Evolutionary conservation across 2,113 vertebrate species (phyloP).

Genomic region (Herpailurus yagouaroundi): DNA sequence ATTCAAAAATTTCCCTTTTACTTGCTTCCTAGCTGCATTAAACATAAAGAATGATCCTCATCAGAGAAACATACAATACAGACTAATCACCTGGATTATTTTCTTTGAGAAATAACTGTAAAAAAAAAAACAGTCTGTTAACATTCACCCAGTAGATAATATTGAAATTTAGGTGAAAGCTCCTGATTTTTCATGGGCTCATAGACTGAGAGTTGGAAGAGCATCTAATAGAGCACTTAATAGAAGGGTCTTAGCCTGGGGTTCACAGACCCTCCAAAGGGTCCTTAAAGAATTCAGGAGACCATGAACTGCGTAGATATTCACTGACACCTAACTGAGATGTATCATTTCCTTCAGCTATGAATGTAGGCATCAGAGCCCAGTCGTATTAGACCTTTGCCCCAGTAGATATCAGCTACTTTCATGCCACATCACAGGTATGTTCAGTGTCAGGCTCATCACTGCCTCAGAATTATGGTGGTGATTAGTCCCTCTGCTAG

Average conservation of each 20-base stretch:
- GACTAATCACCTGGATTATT: constrained; percentile 36
- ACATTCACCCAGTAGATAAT: constrained; percentile 20
- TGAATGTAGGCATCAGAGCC: neutral
- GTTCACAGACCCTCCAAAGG: neutral
- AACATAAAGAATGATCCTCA: constrained; percentile 34
- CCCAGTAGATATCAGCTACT: neutral
- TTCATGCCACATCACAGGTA: neutral
- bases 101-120: constrained; percentile 53
- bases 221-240: neutral
- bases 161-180: constrained; percentile 8
- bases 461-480: neutral
- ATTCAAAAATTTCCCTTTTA: neutral
- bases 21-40: constrained; percentile 41
- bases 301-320: neutral
- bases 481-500: neutral
- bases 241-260: neutral
- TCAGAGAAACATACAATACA: constrained; percentile 54
- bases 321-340: constrained; percentile 8
- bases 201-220: neutral
- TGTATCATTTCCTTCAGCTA: neutral
- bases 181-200: neutral
- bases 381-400: neutral
- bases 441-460: neutral
- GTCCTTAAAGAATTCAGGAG: neutral
- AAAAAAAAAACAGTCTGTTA: constrained; percentile 50